Evolutionary conservation across 2,888 invertebrate species (phyloP), one percentile per base, ranked within the genome.

Genomic region (Cheilosia variabilis): DNA sequence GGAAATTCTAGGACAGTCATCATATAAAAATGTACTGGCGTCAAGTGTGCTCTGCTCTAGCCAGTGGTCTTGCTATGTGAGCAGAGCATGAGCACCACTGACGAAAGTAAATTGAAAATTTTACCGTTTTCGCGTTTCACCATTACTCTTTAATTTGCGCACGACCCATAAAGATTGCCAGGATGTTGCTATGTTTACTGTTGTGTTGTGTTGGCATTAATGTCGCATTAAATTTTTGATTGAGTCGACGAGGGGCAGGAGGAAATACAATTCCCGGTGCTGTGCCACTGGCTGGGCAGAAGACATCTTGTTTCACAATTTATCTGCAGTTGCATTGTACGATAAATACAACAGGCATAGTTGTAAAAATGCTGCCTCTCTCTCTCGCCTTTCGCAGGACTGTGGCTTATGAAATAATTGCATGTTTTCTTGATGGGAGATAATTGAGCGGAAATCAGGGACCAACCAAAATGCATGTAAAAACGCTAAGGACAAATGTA

Each of bases 181-280:
- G 53, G 43, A 60, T 77, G 58, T 53, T 77, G 68, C 68, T 68
- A 52, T 66, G 66, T 43, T 66, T 10, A n/a, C 41, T 60, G 45
- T 37, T 50, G 31, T 31, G 7, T 52, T 37, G 17, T 41, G 24
- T 37, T 45, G 68, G 68, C 58, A 58, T 68, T 68, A 68, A 77
- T 68, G 76, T 77, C 76, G 60, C 68, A 68, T 77, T 77, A 77
- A 60, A 77, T 68, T 77, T 53, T 77, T 77, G 60, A 77, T 77
- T 60, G 76, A 77, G 76, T 77, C 43, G 58, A 45, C 22, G 24
- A 45, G 52, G 9, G 47, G 31, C 24, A 17, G 37, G 3, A 41
- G 15, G 5, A 37, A 37, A 31, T 55, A 6, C 50, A 13, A 24
- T 7, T 19, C 13, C 24, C 19, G 2, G n/a, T 45, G 24, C 53